Evolutionary conservation across 2,797 vertebrate genomes (phyloP).

Genomic region (Coregonus ussuriensis): DNA sequence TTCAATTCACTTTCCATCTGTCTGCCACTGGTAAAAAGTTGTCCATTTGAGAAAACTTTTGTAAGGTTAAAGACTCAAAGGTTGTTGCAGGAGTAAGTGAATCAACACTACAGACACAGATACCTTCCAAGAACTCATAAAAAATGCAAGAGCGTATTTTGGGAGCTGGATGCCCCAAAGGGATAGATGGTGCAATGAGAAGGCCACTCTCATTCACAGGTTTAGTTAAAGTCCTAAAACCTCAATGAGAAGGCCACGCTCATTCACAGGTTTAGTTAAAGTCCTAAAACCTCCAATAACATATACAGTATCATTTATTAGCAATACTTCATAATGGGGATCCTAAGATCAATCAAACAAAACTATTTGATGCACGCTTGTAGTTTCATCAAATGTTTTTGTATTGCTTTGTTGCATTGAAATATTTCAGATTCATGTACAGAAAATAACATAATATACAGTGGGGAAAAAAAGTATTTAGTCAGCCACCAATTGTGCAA

Average conservation of each 20-base stretch:
- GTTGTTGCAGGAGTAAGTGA: constrained; percentile 64
- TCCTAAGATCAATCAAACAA: too few relatives aligned
- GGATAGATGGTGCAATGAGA: constrained; percentile 62
- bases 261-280: neutral
- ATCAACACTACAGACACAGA: constrained; percentile 67
- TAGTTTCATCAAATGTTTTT: too few relatives aligned
- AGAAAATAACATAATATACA: neutral
- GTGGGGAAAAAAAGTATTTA: too few relatives aligned
- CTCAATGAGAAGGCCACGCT: constrained; percentile 55
- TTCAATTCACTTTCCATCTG: constrained; percentile 34
- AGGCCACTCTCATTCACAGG: constrained; percentile 28
- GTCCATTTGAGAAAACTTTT: constrained; percentile 52
- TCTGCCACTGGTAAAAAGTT: constrained; percentile 54
- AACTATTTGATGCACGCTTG: too few relatives aligned
- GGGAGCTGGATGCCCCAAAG: constrained; percentile 61
- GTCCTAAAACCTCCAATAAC: neutral
- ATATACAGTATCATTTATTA: neutral
- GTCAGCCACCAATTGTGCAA: too few relatives aligned
- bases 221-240: neutral
- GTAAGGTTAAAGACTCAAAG: constrained; percentile 67
- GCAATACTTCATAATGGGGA: neutral
- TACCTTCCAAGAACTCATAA: constrained; percentile 70
- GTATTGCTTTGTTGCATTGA: too few relatives aligned
- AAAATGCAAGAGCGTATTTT: constrained; percentile 76
- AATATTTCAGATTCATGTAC: neutral